Percentiles rank a stretch among this genome's conserved stretches.
phyloP scores from a whole-genome alignment of 2,888 invertebrate genomes.

The Caenorhabditis uteleia region DNA sequence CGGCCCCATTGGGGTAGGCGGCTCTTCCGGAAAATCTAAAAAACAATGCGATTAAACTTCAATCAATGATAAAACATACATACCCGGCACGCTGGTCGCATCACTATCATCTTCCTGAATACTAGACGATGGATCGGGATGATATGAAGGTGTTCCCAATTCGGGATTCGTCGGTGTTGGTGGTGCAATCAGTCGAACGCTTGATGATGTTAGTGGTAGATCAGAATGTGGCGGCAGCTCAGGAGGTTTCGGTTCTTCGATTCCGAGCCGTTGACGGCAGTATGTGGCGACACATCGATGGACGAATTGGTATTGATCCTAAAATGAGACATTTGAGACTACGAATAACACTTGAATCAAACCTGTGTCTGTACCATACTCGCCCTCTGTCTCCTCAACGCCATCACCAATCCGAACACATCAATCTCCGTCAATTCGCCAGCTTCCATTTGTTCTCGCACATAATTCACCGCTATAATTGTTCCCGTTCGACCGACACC shows the following conservation, averaged over 20 bases:
- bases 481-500: constrained; percentile 66
- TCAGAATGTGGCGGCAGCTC: not conserved
- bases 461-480: constrained; percentile 60
- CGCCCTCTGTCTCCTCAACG: constrained; percentile 56
- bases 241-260: constrained; percentile 20
- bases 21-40: constrained; percentile 48
- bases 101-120: constrained; percentile 22
- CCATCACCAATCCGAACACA: constrained; percentile 51
- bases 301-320: constrained; percentile 63
- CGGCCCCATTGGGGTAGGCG: constrained; percentile 53
- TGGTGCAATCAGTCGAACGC: constrained; percentile 27
- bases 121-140: constrained; percentile 1
- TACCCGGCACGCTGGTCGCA: constrained; percentile 27
- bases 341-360: constrained; percentile 5
- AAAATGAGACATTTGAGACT: no score
- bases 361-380: constrained; percentile 65
- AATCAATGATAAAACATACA: not conserved
- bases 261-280: constrained; percentile 38
- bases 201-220: not conserved
- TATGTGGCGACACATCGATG: constrained; percentile 59
- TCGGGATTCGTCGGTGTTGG: constrained; percentile 26
- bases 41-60: not conserved
- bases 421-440: constrained; percentile 42
- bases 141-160: not conserved
- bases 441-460: constrained; percentile 51